Percentiles rank a stretch among this genome's conserved stretches.
phyloP scores from a whole-genome alignment of 2,888 invertebrate genomes.

The Dexiosoma caninum region DNA sequence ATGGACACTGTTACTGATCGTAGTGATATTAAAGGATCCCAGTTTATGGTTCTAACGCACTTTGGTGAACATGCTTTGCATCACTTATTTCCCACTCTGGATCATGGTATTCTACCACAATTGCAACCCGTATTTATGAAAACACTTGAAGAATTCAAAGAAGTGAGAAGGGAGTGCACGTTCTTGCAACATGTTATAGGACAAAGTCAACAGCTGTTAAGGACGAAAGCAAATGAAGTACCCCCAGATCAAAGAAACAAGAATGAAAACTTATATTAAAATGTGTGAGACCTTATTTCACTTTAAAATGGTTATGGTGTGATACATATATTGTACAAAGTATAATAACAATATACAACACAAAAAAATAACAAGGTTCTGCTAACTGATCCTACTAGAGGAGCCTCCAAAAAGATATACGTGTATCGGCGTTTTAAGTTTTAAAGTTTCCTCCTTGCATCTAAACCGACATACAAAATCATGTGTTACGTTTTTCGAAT shows the following conservation, averaged over 20 bases:
- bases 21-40: slow-evolving; percentile 82
- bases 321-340: too few species aligned
- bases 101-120: slow-evolving; percentile 84
- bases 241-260: slow-evolving; percentile 64
- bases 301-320: slow-evolving; percentile 5
- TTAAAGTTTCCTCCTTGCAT: too few species aligned
- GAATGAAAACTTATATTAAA: background rate
- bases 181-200: slow-evolving; percentile 83
- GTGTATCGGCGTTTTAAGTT: too few species aligned
- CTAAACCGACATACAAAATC: too few species aligned
- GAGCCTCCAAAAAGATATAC: too few species aligned
- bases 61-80: slow-evolving; percentile 89
- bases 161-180: slow-evolving; percentile 75
- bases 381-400: too few species aligned
- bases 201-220: slow-evolving; percentile 81
- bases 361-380: too few species aligned
- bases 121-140: slow-evolving; percentile 80
- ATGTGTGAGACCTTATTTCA: too few species aligned
- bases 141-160: slow-evolving; percentile 72
- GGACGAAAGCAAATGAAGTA: slow-evolving; percentile 76
- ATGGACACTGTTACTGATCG: slow-evolving; percentile 86
- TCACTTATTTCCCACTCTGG: slow-evolving; percentile 88
- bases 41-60: slow-evolving; percentile 83
- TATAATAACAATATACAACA: too few species aligned
- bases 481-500: too few species aligned